phyloP scores from a whole-genome alignment of 2,888 invertebrate species.

The Agriopis aurantiaria region DNA sequence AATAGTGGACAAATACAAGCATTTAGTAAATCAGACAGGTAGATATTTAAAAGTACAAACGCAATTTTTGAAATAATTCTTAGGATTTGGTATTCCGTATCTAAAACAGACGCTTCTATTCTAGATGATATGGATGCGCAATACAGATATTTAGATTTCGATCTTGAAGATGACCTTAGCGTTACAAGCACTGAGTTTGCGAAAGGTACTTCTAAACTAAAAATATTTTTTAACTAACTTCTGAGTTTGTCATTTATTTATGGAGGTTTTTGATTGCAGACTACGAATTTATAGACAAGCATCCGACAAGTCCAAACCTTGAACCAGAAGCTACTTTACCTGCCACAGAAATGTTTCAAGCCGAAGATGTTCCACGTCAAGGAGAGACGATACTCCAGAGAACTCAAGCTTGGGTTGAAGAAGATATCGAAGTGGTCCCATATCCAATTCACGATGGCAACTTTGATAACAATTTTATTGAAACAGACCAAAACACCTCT shows the following conservation, averaged over 20 bases:
- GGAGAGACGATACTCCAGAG: constrained; percentile 55
- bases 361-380: constrained; percentile 12
- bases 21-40: constrained; percentile 63
- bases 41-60: background rate
- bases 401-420: constrained; percentile 66
- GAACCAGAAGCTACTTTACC: constrained; percentile 23
- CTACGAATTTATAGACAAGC: constrained; percentile 47
- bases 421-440: constrained; percentile 54
- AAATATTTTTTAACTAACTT: background rate
- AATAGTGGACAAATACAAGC: constrained; percentile 67
- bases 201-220: constrained; percentile 46
- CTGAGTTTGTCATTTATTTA: background rate
- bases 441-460: constrained; percentile 49
- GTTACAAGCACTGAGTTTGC: constrained; percentile 51
- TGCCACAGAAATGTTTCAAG: constrained; percentile 25
- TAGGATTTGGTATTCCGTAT: background rate
- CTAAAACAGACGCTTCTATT: background rate
- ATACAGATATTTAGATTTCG: constrained; percentile 41
- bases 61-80: background rate
- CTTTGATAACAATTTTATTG: constrained; percentile 52
- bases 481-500: constrained; percentile 52
- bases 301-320: constrained; percentile 43
- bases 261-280: constrained; percentile 42
- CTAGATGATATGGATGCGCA: constrained; percentile 19
- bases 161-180: constrained; percentile 53